Conservation (phyloP, 1,140 invertebrate species). For the Temnothorax nylanderi region DNA sequence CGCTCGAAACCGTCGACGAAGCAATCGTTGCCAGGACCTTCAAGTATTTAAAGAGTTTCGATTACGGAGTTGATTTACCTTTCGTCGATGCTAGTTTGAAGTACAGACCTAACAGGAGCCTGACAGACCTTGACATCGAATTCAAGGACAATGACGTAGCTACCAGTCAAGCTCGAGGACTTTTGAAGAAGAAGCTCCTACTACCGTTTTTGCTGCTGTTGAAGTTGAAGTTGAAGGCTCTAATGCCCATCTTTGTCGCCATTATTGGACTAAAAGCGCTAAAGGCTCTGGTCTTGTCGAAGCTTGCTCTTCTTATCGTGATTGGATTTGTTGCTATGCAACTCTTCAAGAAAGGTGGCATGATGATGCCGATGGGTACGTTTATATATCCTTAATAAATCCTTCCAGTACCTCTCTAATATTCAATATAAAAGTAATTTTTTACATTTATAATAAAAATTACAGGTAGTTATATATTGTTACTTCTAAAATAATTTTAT, state of each 20-base stretch:
- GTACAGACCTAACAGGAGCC: constrained; percentile 83
- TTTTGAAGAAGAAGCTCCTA: constrained; percentile 93
- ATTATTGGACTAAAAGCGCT: constrained; percentile 92
- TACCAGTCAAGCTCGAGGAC: constrained; percentile 89
- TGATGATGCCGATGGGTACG: constrained; percentile 83
- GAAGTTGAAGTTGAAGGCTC: constrained; percentile 93
- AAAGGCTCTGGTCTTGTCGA: constrained; percentile 93
- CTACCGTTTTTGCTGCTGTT: constrained; percentile 91
- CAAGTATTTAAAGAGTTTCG: constrained; percentile 89
- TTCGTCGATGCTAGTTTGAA: constrained; percentile 83
- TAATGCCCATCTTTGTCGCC: constrained; percentile 93
- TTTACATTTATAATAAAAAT: background rate
- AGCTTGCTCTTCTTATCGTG: constrained; percentile 92
- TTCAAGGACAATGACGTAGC: constrained; percentile 89
- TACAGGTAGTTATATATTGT: background rate
- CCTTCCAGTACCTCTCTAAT: background rate
- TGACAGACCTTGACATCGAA: constrained; percentile 87
- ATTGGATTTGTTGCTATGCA: constrained; percentile 92
- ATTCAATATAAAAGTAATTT: background rate
- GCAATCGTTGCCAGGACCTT: constrained; percentile 90
- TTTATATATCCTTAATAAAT: background rate
- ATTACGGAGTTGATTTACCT: constrained; percentile 90
- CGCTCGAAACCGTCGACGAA: constrained; percentile 89
- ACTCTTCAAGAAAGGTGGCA: constrained; percentile 89
- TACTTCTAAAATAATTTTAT: background rate